Percentiles rank a stretch among this genome's conserved stretches.
phyloP scores from a whole-genome alignment of 92 coral and sea anemone species.

The Bergia puertoricense region DNA sequence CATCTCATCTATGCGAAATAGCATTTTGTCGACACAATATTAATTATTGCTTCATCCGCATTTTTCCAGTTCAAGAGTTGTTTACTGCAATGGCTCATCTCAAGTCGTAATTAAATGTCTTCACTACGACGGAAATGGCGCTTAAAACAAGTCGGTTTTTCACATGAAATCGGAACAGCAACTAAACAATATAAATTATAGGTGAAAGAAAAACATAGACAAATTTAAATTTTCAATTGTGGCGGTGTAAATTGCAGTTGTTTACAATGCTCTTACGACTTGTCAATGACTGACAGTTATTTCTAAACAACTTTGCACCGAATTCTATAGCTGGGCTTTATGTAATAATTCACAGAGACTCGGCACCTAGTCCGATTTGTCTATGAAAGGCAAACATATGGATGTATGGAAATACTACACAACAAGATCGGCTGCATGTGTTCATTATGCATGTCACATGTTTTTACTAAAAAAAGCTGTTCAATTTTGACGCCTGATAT shows the following conservation, averaged over 20 bases:
- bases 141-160: not conserved
- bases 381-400: not conserved
- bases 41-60: not conserved
- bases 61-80: not conserved
- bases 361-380: not conserved
- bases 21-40: not conserved
- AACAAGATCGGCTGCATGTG: not conserved
- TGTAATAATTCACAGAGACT: not conserved
- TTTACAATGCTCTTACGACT: slow-evolving; percentile 8
- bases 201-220: not conserved
- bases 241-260: slow-evolving; percentile 3
- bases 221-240: slow-evolving; percentile 19
- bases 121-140: not conserved
- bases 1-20: not conserved
- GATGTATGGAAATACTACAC: not conserved
- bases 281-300: slow-evolving; percentile 14
- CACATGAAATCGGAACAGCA: not conserved
- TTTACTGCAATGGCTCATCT: slow-evolving; percentile 1
- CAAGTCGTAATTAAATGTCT: not conserved
- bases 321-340: not conserved
- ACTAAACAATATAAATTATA: not conserved
- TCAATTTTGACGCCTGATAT: too few relatives aligned
- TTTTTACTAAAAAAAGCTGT: too few relatives aligned
- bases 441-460: too few relatives aligned
- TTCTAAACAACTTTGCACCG: not conserved